Evolutionary conservation across 2,797 vertebrate genomes (phyloP), one percentile per base, ranked within the genome.

Genomic region (Mallotus villosus): DNA sequence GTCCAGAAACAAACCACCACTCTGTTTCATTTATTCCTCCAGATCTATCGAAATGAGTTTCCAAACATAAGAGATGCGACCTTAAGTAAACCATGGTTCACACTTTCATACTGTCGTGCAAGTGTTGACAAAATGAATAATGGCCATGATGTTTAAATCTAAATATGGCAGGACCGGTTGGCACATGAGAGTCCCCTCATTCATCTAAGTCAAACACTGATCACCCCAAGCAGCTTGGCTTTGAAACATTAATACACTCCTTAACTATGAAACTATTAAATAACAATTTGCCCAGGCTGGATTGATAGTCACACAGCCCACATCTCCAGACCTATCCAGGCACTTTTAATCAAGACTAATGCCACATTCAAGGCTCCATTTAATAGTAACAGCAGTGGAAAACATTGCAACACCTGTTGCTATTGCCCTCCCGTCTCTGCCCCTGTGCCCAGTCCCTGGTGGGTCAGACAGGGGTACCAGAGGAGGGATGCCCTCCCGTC

Each of bases 231-330:
- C 59, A 61, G 59, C 59, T 61, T 61, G 59, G 32, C 55, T 59
- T 6, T 37, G 60, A 5, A 55, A 57, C 27, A 21, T 46, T 9
- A 9, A 59, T 46, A 63, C n/a, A 34, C 14, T 58, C 27, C 29
- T 55, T 17, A 57, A 58, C 6, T n/a, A 65, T 17, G 16, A 65
- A 34, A 34, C 37, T 46, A 65, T 65, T 65, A 34, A 65, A 65
- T 34, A 41, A 34, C 63, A 34, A 61, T 61, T 61, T 61, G 25
- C 22, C 24, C 24, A 14, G 59, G 8, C 59, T 61, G 5, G 25
- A 27, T 61, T 27, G n/a, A 61, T 61, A 8, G 25, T 63, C 25
- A 17, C 25, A 34, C 12, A 29, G 61, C 4, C 14, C 4, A 63
- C 25, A 63, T 63, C 24, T 17, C 25, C 27, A 29, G 19, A n/a